A percentile compares a stretch with the other conserved stretches of the same genome.
These are phyloP conservation scores for Corythornis cristatus DNA, from an alignment of 2,113 vertebrate genomes.

Conservation along the genomic window DNA sequence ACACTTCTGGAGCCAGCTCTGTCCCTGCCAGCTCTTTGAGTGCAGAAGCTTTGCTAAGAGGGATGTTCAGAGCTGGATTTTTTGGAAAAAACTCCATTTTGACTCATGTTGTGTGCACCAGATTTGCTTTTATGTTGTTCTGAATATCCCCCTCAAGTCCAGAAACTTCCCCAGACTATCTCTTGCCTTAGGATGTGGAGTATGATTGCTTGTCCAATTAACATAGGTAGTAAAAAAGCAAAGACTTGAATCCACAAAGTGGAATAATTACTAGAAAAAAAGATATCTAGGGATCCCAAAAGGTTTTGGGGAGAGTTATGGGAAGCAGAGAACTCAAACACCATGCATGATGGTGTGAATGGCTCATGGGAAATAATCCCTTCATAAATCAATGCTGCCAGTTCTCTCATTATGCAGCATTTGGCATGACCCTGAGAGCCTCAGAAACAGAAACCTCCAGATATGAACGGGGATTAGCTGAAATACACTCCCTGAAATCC, in stretches of 20 bases:
- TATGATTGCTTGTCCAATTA: background rate
- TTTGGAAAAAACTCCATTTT: background rate
- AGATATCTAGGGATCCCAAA: background rate
- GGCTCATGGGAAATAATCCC: background rate
- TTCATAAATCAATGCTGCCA: background rate
- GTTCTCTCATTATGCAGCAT: background rate
- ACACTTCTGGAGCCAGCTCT: background rate
- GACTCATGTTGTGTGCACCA: background rate
- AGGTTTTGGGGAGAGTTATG: background rate
- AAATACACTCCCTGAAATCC: background rate
- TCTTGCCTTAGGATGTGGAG: background rate
- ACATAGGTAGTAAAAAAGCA: background rate
- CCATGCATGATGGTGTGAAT: background rate
- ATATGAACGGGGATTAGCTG: constrained; percentile 29
- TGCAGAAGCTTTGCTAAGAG: constrained; percentile 8
- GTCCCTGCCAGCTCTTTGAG: background rate
- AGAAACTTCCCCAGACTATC: background rate
- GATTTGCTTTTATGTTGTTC: constrained; percentile 16
- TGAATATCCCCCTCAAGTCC: background rate
- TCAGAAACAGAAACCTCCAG: constrained; percentile 14
- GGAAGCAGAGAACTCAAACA: constrained; percentile 8
- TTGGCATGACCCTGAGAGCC: background rate
- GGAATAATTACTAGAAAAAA: constrained; percentile 16
- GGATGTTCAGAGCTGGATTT: background rate
- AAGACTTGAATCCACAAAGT: background rate